Evolutionary conservation across 2,113 vertebrate species (phyloP), one percentile per base, ranked within the genome.

Genomic region (Smithornis capensis): DNA sequence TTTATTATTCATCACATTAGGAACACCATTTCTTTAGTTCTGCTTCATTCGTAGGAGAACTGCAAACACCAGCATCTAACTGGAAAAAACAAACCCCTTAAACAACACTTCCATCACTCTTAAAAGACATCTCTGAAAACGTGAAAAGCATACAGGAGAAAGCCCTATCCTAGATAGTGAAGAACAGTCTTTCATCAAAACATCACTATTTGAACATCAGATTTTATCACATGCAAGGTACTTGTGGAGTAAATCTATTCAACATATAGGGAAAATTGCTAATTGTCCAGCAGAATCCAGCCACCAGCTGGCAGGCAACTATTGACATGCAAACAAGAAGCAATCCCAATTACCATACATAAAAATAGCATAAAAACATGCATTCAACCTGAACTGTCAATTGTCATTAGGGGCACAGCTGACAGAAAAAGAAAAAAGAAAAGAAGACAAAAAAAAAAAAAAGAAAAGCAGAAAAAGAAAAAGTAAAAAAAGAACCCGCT

Each of bases 261-360:
- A 87, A 53, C 94, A 95, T 83, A 88, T 82, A 80, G 68, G 71
- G 42, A 83, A 96, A 81, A 90, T 24, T 90, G 68, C n/a, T 94
- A 94, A 92, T 75, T 96, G 86, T 90, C 83, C 95, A 94, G 88
- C 80, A 89, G 85, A 94, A 93, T 73, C 60, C 35, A 95, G 40
- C 73, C 88, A 94, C 90, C 92, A 95, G 88, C 92, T 96, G 93
- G 88, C 76, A 90, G 83, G 57, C 71, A 78, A 37, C 85, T 86
- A 75, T 56, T 24, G 5, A 29, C 78, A 50, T 0, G 0, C 1
- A 0, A 94, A 90, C 42, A 80, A 92, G 79, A 86, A 77, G 60
- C 79, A 71, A 75, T 86, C 85, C 82, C 56, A 92, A 52, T 33
- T 88, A 94, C 52, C 35, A 42, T 70, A 67, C 42, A 56, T 52